phyloP scores from a whole-genome alignment of 2,113 vertebrate genomes.

The Butorides virescens region DNA sequence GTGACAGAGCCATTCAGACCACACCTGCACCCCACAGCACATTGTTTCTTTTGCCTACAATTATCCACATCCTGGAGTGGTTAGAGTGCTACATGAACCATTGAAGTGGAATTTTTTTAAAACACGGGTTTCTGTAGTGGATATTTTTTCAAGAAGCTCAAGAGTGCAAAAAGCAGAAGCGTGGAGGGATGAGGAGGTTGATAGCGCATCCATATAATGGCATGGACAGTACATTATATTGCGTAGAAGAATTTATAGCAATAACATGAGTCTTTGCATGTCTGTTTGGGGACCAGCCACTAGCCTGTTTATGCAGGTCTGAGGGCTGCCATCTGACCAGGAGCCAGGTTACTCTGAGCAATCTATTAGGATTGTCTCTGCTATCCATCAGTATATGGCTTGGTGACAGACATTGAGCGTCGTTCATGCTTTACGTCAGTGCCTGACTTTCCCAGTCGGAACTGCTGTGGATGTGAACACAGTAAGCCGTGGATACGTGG shows the following conservation, averaged over 20 bases:
- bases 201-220: too few relatives aligned
- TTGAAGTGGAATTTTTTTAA: not conserved
- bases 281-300: not conserved
- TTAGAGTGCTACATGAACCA: not conserved
- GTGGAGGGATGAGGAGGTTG: not conserved
- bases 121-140: not conserved
- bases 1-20: not conserved
- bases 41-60: conserved; percentile 14
- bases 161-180: not conserved
- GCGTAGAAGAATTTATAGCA: not conserved
- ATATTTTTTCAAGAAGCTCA: not conserved
- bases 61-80: conserved; percentile 1
- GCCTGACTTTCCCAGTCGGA: not conserved
- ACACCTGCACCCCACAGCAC: not conserved
- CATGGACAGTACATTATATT: not conserved
- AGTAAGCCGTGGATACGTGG: not conserved
- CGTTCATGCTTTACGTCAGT: not conserved
- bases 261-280: not conserved
- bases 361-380: not conserved
- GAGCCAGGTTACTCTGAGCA: not conserved
- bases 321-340: not conserved
- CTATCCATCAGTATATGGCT: not conserved
- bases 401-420: not conserved
- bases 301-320: not conserved
- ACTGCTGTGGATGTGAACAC: not conserved